Base-by-base conservation (phyloP, 2,113 vertebrate genomes). In the Phoxinus phoxinus region DNA sequence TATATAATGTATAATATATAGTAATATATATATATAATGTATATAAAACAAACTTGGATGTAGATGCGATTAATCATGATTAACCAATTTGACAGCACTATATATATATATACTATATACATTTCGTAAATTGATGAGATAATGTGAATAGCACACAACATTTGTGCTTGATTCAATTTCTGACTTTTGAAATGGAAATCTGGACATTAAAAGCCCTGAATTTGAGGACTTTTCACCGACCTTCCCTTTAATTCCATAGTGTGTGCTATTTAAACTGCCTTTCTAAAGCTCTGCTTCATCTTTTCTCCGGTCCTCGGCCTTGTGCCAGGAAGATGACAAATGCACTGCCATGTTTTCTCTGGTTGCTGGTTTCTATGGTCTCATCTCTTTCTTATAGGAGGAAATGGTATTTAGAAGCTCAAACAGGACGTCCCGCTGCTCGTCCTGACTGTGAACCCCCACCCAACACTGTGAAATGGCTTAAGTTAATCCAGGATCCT, bases 291-390 rank as follows among this genome's bases (percentile, higher is more conserved):
- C 89, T 87, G 78, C 85, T 80, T 72, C 0, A 73, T 61, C 83
- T 77, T 91, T 92, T 91, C 90, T 91, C 91, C 92, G 69, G 74
- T 86, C 88, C 84, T 94, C 97, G 96, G 95, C 95, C 90, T 76
- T 5, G 88, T 89, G 95, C 96, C 97, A 97, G 92, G 65, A 89
- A 95, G 95, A 96, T 95, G 96, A 94, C 96, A 96, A 95, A 94
- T 86, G 91, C 92, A 92, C 93, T 88, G 91, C 92, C 92, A 93
- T 92, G 93, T 95, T 94, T 53, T 95, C 94, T 53, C 93, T 91
- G 89, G 86, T 30, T 58, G 75, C 75, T 58, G 75, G 48, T 75
- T 75, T 87, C 87, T 87, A 88, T 88, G 87, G 88, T 89, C 85
- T 81, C 69, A 48, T 27, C 51, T 81, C 37, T 73, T 95, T 95